Percentiles rank a stretch among this genome's conserved stretches.
phyloP scores from a whole-genome alignment of 2,113 vertebrate genomes.

The Glaucidium brasilianum region DNA sequence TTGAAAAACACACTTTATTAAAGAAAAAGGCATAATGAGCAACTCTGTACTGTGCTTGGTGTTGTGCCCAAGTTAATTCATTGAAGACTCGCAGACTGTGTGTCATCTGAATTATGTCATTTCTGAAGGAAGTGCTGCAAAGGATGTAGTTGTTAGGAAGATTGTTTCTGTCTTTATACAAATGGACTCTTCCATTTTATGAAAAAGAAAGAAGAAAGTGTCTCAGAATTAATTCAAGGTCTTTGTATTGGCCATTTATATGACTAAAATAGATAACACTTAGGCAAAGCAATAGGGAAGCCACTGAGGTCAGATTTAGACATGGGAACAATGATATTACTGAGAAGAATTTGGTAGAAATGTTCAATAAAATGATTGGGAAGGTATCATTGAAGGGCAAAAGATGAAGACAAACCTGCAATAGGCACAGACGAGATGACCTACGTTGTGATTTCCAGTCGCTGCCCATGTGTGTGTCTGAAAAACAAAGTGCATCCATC shows the following conservation, averaged over 20 bases:
- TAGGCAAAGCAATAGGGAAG: background rate
- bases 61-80: background rate
- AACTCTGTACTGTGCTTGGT: background rate
- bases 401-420: background rate
- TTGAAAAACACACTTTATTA: background rate
- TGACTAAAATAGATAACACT: conserved; percentile 5
- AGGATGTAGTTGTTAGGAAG: background rate
- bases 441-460: background rate
- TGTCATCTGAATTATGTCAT: background rate
- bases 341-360: background rate
- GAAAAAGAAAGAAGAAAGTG: background rate
- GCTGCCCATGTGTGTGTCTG: rapidly evolving
- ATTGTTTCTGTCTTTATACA: background rate
- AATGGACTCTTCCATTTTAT: background rate
- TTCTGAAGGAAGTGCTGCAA: background rate
- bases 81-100: background rate
- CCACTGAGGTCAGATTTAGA: conserved; percentile 13
- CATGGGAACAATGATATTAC: background rate
- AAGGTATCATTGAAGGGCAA: background rate
- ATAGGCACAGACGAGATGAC: background rate
- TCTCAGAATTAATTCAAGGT: background rate
- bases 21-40: background rate
- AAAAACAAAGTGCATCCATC: background rate
- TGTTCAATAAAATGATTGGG: background rate
- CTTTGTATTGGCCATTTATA: background rate